A percentile compares a stretch with the other conserved stretches of the same genome.
Evolutionary conservation across 1,140 invertebrate species (phyloP).

Genomic region (Gyrodactylus salaris): DNA sequence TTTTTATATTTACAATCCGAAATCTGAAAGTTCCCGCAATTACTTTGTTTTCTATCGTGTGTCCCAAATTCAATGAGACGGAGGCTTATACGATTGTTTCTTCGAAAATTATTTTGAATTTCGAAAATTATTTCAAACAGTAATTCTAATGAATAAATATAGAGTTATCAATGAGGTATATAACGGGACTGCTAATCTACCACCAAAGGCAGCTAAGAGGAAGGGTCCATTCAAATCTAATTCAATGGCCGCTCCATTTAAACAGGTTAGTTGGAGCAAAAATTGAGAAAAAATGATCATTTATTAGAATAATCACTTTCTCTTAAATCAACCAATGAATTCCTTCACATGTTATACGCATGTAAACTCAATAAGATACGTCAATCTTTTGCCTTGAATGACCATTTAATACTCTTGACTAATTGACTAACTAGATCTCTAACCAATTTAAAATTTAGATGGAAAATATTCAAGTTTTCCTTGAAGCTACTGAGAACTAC

Average conservation of each 20-base stretch:
- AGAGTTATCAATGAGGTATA: slow-evolving; percentile 7
- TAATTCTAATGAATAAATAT: neutral
- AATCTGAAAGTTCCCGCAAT: too few species aligned
- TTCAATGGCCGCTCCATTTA: slow-evolving; percentile 20
- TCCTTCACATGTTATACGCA: too few species aligned
- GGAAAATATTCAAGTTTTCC: slow-evolving; percentile 84
- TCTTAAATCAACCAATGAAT: too few species aligned
- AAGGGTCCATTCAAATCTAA: slow-evolving; percentile 11
- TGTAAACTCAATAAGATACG: neutral
- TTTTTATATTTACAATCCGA: too few species aligned
- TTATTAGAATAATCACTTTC: neutral
- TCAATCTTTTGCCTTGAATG: too few species aligned
- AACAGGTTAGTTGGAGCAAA: slow-evolving; percentile 16
- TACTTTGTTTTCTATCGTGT: neutral
- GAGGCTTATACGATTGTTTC: too few species aligned
- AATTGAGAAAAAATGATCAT: neutral
- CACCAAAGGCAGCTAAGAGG: neutral
- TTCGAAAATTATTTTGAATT: too few species aligned
- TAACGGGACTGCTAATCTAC: slow-evolving; percentile 4
- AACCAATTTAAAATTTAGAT: slow-evolving; percentile 24
- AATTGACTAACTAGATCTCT: neutral
- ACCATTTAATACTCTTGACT: neutral
- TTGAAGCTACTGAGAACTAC: slow-evolving; percentile 43
- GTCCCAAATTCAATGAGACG: neutral
- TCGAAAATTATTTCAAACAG: too few species aligned